Evolutionary conservation across 2,888 invertebrate species (phyloP).

Genomic region (Zeuzera pyrina): DNA sequence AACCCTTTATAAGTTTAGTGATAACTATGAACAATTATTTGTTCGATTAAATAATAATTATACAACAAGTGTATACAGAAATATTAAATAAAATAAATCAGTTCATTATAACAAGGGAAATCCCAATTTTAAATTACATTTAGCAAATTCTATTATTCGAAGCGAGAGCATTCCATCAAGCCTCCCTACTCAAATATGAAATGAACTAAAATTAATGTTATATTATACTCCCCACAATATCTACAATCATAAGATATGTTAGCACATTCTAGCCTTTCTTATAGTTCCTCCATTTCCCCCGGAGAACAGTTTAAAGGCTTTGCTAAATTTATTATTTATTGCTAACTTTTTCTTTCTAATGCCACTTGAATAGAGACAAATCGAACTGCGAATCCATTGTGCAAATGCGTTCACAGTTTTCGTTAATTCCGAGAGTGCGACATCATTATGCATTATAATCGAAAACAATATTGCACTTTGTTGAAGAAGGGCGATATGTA

Average conservation of each 20-base stretch:
- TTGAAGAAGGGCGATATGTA: constrained; percentile 33
- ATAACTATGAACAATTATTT: too few relatives aligned
- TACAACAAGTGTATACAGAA: too few relatives aligned
- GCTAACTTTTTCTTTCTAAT: constrained; percentile 45
- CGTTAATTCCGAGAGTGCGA: too few relatives aligned
- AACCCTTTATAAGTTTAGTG: too few relatives aligned
- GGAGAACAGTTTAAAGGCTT: constrained; percentile 23
- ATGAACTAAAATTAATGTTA: constrained; percentile 64
- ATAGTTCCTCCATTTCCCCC: constrained; percentile 22
- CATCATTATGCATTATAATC: too few relatives aligned
- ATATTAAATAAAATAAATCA: too few relatives aligned
- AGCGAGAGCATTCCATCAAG: constrained; percentile 54
- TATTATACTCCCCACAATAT: constrained; percentile 41
- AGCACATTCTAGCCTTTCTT: constrained; percentile 38
- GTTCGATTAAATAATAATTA: too few relatives aligned
- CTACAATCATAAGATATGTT: constrained; percentile 63
- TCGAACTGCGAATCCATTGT: too few relatives aligned
- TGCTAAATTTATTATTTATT: constrained; percentile 53
- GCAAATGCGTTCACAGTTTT: too few relatives aligned
- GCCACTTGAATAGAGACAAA: constrained; percentile 27
- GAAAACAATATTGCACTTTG: too few relatives aligned
- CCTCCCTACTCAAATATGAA: constrained; percentile 53
- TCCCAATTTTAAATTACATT: background rate
- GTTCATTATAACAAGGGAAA: too few relatives aligned
- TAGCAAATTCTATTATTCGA: constrained; percentile 7